Evolutionary conservation across 2,888 invertebrate genomes (phyloP), one percentile per base, ranked within the genome.

Genomic region (Drosophila prolongata): DNA sequence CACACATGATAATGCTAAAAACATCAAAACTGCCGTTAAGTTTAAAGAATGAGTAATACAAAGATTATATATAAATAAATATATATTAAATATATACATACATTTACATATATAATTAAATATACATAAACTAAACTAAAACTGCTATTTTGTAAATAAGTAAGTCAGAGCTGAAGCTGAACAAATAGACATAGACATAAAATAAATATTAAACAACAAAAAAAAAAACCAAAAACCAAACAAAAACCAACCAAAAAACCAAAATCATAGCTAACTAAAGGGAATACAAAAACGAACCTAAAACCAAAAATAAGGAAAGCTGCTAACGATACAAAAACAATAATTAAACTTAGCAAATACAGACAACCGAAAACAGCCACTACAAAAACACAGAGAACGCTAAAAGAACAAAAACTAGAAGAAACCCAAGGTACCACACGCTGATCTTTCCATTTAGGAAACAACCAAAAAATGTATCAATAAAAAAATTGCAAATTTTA

Each of bases 281-380:
- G 53, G 67, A 60, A 77, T 75, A 85, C 55, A 52, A 62, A 47
- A 75, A 77, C 67, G 76, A 83, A 75, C 72, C 47, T 35, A 58
- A 52, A 49, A 62, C 74, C 53, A 67, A 64, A 72, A 76, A 67
- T 43, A 73, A 76, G 61, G 62, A 79, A 83, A 87, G 88, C 85
- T 85, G 85, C 85, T 85, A 85, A 85, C 79, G 88, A 85, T 87
- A 85, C 85, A 85, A 87, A 87, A 83, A 85, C 88, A 87, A 85
- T 83, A 85, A 85, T 85, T 87, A 85, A 80, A 85, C 61, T 84
- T 88, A 88, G 84, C 80, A 77, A 78, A 65, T 65, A 66, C 66
- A 66, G 75, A 79, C 61, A 68, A 76, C 30, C 70, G 34, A 47
- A 47, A 53, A 68, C 58, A 70, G 64, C 64, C 30, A 47, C 34